Conservation (phyloP, 2,888 invertebrate genomes). For the Drepana falcataria region DNA sequence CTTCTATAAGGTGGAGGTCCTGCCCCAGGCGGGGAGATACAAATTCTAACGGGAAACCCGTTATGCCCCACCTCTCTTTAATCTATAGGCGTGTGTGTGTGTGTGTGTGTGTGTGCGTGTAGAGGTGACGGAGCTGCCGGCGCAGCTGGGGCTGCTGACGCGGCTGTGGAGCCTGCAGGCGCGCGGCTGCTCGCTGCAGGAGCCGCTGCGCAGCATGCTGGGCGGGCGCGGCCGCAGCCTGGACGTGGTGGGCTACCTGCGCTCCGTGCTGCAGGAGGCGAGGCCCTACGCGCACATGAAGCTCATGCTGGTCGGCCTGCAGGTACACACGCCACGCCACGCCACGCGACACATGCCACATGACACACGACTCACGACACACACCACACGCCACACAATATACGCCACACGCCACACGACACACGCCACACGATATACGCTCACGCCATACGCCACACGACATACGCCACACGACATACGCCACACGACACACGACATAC, state of each 20-base stretch:
- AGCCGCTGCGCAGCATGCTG: constrained; percentile 93
- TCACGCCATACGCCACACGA: too few relatives aligned
- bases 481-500: too few relatives aligned
- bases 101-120: constrained; percentile 23
- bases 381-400: too few relatives aligned
- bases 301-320: constrained; percentile 96
- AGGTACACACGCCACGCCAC: constrained; percentile 49
- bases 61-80: too few relatives aligned
- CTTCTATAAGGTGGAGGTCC: too few relatives aligned
- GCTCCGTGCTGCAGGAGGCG: constrained; percentile 91
- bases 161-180: constrained; percentile 98
- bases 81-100: too few relatives aligned
- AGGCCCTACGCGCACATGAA: constrained; percentile 96
- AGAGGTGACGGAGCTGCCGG: constrained; percentile 92
- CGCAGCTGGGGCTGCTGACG: constrained; percentile 95
- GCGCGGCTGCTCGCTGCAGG: constrained; percentile 90
- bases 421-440: too few relatives aligned
- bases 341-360: not conserved
- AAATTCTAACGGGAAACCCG: too few relatives aligned
- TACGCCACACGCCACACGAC: too few relatives aligned
- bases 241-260: constrained; percentile 95
- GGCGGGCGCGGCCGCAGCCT: constrained; percentile 96
- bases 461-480: too few relatives aligned
- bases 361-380: too few relatives aligned
- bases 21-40: too few relatives aligned